Evolutionary conservation across 1,140 invertebrate genomes (phyloP), one percentile per base, ranked within the genome.

Genomic region (Anadara kagoshimensis): DNA sequence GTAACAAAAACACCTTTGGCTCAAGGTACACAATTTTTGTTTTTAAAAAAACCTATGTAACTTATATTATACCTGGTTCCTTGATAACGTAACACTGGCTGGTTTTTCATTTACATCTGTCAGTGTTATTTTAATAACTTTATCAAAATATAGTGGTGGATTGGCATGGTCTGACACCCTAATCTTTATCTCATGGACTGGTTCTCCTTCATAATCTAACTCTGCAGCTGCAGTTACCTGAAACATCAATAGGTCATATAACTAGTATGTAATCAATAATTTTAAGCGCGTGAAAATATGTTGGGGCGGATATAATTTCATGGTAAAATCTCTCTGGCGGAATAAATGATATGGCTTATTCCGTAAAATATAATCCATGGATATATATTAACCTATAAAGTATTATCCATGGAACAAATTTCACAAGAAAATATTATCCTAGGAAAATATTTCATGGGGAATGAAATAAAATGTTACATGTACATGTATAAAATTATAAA

Each of bases 151-250:
- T 20, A 67, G 14, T 14, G 70, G 66, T 10, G 75, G 75, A 24
- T 36, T 24, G 12, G 71, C 76, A 59, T 59, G 61, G 51, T 78
- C 76, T 26, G 63, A 71, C 0, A 53, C 72, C 14, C 76, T 41
- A 43, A 78, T 57, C 0, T 47, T 64, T 5, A 78, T 43, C 18
- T 67, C 67, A 57, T 78, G 49, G 10, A 44, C 36, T 10, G 43
- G 24, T 44, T 69, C 45, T 5, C 29, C 58, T 56, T 83, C 81
- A 61, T 62, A 83, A 63, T 83, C 75, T 43, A 83, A 56, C 16
- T 54, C 63, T 47, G 70, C 68, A 54, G 63, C 64, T 43, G 75
- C 57, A 22, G 76, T 69, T 29, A 79, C 68, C 78, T 79, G 53
- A 36, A 36, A 36, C 51, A 24, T 26, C 0, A 29, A 11, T 11